phyloP scores from a whole-genome alignment of 1,140 invertebrate genomes.

The Tetragonula clypearis region DNA sequence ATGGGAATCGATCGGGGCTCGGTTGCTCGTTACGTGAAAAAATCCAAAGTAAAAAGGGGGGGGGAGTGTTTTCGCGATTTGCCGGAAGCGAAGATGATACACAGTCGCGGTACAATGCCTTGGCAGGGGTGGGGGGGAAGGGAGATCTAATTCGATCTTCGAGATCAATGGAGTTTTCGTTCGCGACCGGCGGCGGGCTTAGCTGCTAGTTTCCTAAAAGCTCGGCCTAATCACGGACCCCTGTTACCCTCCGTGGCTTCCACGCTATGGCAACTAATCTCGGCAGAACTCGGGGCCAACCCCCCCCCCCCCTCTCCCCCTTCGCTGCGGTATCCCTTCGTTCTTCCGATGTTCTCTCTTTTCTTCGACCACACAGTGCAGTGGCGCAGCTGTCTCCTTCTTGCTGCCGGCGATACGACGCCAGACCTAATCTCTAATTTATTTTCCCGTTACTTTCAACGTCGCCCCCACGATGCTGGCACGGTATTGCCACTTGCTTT shows the following conservation, averaged over 20 bases:
- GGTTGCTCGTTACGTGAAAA: no score
- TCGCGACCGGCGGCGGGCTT: background rate
- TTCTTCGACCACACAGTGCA: background rate
- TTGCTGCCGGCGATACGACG: background rate
- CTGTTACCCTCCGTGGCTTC: slow-evolving; percentile 27
- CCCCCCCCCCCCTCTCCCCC: slow-evolving; percentile 1
- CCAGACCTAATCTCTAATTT: background rate
- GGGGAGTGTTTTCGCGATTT: background rate
- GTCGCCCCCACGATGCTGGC: background rate
- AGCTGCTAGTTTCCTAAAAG: slow-evolving; percentile 37
- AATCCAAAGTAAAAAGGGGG: background rate
- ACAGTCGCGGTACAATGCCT: background rate
- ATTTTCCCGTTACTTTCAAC: background rate
- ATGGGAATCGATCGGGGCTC: no score
- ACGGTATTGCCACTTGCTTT: background rate
- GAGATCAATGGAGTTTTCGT: slow-evolving; percentile 33
- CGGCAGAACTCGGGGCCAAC: background rate
- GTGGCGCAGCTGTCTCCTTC: background rate
- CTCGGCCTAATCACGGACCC: slow-evolving; percentile 39
- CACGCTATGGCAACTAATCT: slow-evolving; percentile 57
- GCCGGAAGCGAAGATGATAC: background rate
- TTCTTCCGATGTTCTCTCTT: slow-evolving; percentile 9
- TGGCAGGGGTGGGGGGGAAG: background rate
- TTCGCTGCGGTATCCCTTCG: slow-evolving; percentile 11
- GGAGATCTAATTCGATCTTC: slow-evolving; percentile 49